Conservation (phyloP, 2,113 vertebrate genomes). For the Nibea coibor region DNA sequence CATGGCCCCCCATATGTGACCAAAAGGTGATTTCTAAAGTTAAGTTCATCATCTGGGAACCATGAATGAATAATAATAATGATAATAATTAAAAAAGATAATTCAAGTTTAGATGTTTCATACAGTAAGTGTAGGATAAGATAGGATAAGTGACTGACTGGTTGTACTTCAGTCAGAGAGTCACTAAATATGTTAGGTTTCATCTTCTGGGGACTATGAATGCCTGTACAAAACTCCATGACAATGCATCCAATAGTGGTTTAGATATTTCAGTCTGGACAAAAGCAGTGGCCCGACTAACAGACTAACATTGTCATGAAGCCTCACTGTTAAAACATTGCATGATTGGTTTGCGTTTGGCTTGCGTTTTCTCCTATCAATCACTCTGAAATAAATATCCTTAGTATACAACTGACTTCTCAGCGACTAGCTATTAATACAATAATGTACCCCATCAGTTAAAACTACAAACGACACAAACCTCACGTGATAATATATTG, state of each 20-base stretch:
- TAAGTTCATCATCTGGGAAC: too few species aligned
- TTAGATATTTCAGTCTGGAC: neutral
- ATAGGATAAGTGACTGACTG: too few species aligned
- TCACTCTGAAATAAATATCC: slow-evolving; percentile 3
- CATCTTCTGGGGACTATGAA: neutral
- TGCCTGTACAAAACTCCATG: neutral
- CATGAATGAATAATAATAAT: too few species aligned
- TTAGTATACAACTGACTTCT: neutral
- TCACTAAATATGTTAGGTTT: neutral
- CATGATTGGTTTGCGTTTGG: neutral
- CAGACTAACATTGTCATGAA: neutral
- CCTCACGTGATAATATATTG: slow-evolving; percentile 10
- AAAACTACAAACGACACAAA: slow-evolving; percentile 20
- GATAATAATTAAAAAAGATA: too few species aligned
- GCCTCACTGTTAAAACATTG: neutral
- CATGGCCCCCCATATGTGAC: too few species aligned
- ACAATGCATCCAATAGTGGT: neutral
- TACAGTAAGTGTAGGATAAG: too few species aligned
- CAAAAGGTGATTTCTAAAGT: too few species aligned
- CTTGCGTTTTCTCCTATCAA: neutral
- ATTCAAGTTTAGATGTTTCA: too few species aligned
- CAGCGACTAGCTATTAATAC: slow-evolving; percentile 6
- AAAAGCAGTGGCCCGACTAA: neutral
- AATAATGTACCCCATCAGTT: slow-evolving; percentile 25
- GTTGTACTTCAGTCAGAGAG: neutral